Conservation (phyloP, 2,888 invertebrate species). For the Geotrupes spiniger region DNA sequence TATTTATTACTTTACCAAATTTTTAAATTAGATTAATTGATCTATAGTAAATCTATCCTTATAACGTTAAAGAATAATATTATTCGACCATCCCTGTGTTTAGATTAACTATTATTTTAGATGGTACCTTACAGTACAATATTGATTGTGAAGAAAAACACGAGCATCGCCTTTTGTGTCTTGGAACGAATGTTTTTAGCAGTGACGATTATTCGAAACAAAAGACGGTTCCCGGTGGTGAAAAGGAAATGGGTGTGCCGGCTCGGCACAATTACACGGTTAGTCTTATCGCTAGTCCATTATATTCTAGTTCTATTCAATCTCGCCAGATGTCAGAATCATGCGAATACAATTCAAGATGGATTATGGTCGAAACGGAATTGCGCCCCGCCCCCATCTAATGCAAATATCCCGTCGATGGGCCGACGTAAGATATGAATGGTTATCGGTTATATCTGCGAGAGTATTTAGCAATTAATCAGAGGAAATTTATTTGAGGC, state of each 20-base stretch:
- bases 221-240: neutral
- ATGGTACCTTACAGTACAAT: too few species aligned
- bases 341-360: slow-evolving; percentile 43
- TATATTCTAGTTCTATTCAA: slow-evolving; percentile 41
- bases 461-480: slow-evolving; percentile 4
- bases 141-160: too few species aligned
- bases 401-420: slow-evolving; percentile 42
- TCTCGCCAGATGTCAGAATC: slow-evolving; percentile 42
- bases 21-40: too few species aligned
- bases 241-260: slow-evolving; percentile 25
- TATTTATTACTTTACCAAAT: too few species aligned
- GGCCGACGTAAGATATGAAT: slow-evolving; percentile 32
- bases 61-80: too few species aligned
- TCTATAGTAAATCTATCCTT: too few species aligned
- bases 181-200: too few species aligned
- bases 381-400: slow-evolving; percentile 36
- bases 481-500: slow-evolving; percentile 9
- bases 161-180: too few species aligned
- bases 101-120: neutral
- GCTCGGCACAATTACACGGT: slow-evolving; percentile 40
- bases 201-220: too few species aligned
- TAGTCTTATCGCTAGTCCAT: slow-evolving; percentile 41
- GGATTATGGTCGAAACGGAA: slow-evolving; percentile 36
- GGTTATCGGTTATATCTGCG: slow-evolving; percentile 13
- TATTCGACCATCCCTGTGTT: too few species aligned